phyloP scores from a whole-genome alignment of 1,140 invertebrate genomes.

The Drosophila dunni region DNA sequence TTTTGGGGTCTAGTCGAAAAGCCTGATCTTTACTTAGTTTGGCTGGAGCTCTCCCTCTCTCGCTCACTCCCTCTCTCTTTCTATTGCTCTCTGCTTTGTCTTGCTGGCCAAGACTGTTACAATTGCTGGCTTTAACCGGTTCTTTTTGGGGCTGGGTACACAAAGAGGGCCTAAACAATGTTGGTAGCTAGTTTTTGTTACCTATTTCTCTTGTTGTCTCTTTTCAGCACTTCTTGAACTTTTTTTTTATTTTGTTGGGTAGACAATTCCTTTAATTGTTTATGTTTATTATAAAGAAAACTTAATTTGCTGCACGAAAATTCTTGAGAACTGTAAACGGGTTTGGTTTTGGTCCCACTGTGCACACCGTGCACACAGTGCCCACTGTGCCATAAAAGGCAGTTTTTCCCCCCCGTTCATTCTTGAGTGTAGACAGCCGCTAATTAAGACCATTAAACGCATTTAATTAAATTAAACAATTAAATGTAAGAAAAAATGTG shows the following conservation, averaged over 20 bases:
- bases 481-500: conserved; percentile 51
- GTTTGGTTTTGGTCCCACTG: conserved; percentile 34
- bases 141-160: conserved; percentile 45
- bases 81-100: conserved; percentile 19
- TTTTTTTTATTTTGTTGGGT: conserved; percentile 23
- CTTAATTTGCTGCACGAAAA: conserved; percentile 59
- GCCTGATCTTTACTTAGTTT: conserved; percentile 3
- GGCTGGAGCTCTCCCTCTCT: neutral
- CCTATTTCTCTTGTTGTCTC: neutral
- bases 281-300: conserved; percentile 60
- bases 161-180: conserved; percentile 43
- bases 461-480: conserved; percentile 84
- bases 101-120: conserved; percentile 22
- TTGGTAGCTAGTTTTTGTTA: conserved; percentile 34
- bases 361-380: conserved; percentile 17
- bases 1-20: neutral
- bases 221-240: neutral
- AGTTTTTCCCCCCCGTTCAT: conserved; percentile 13
- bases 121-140: conserved; percentile 56
- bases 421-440: conserved; percentile 34
- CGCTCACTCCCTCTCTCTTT: neutral
- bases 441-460: conserved; percentile 78
- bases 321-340: conserved; percentile 68
- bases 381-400: conserved; percentile 66
- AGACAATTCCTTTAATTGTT: conserved; percentile 36